These are phyloP conservation scores for Deilephila porcellus DNA, from an alignment of 2,888 invertebrate genomes.

Conservation along the genomic window DNA sequence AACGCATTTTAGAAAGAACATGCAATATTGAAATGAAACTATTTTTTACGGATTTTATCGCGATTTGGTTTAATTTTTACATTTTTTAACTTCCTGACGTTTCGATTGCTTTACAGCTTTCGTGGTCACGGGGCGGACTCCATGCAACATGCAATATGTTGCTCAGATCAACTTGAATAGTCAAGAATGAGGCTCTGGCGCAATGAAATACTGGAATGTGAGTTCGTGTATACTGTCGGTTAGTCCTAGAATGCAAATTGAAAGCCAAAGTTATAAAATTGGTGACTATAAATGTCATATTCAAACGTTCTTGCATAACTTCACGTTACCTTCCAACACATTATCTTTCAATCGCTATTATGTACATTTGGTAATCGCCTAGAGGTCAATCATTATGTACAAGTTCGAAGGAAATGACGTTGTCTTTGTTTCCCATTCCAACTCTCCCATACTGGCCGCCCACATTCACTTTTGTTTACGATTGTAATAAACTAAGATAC, in stretches of 20 bases:
- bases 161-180: not conserved
- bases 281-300: not conserved
- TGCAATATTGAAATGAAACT: no score
- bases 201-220: not conserved
- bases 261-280: not conserved
- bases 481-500: conserved; percentile 39
- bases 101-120: no score
- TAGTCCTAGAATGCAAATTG: not conserved
- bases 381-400: conserved; percentile 51
- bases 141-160: conserved; percentile 10
- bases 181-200: not conserved
- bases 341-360: conserved; percentile 43
- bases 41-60: no score
- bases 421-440: conserved; percentile 65
- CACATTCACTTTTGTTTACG: conserved; percentile 81
- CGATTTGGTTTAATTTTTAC: no score
- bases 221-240: not conserved
- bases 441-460: conserved; percentile 62
- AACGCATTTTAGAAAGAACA: conserved; percentile 10
- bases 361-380: conserved; percentile 42
- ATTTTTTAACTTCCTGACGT: no score
- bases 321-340: conserved; percentile 5
- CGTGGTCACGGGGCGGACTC: no score
- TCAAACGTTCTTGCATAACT: conserved; percentile 9
- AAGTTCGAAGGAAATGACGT: conserved; percentile 54